Conservation (phyloP, 2,797 vertebrate genomes). For the Bryconaethiops microstoma region DNA sequence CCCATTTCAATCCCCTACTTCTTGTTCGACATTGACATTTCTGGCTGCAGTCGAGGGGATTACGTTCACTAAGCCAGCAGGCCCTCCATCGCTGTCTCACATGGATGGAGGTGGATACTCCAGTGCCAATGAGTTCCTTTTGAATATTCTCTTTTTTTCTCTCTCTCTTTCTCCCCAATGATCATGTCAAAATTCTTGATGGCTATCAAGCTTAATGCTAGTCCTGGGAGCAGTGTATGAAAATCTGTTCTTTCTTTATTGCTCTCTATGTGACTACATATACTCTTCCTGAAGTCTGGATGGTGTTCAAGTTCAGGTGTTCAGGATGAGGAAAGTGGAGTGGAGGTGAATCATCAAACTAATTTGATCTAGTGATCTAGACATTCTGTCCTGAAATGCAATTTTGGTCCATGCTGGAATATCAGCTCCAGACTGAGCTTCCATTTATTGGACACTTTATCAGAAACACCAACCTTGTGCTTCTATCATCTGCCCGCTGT, state of each 20-base stretch:
- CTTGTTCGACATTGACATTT: slow-evolving; percentile 68
- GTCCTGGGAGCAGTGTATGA: neutral
- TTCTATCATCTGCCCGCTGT: neutral
- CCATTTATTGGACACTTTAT: neutral
- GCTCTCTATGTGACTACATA: neutral
- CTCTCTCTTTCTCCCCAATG: slow-evolving; percentile 49
- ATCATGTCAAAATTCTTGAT: neutral
- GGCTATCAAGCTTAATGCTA: neutral
- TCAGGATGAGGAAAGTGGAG: neutral
- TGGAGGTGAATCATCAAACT: neutral
- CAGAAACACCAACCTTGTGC: neutral
- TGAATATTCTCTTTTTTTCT: slow-evolving; percentile 70
- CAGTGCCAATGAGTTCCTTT: slow-evolving; percentile 67
- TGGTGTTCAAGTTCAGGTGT: neutral
- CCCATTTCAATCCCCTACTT: slow-evolving; percentile 35
- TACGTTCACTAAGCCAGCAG: slow-evolving; percentile 75
- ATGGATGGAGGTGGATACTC: slow-evolving; percentile 72
- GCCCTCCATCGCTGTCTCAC: slow-evolving; percentile 76
- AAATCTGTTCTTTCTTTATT: neutral
- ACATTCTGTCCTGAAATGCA: neutral
- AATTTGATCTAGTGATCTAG: neutral
- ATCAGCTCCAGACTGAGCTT: neutral
- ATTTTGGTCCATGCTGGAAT: neutral
- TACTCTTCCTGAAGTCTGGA: neutral
- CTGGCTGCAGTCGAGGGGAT: slow-evolving; percentile 71